phyloP scores from a whole-genome alignment of 2,113 vertebrate species.

The Gila orcuttii region DNA sequence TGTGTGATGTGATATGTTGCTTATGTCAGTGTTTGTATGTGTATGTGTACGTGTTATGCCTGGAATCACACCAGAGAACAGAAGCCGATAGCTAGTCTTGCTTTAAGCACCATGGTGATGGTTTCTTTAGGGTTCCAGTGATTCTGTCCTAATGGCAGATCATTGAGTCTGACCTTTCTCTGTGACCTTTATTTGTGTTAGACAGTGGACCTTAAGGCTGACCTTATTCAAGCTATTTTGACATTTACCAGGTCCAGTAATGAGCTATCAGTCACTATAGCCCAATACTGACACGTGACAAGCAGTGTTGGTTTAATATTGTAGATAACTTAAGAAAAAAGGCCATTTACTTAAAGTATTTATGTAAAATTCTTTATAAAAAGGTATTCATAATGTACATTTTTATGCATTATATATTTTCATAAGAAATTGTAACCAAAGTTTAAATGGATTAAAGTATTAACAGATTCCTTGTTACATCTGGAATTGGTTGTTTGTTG shows the following conservation, averaged over 20 bases:
- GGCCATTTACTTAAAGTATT: no score
- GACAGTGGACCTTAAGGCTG: constrained; percentile 23
- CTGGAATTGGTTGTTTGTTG: no score
- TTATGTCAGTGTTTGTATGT: not conserved
- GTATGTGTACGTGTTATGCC: not conserved
- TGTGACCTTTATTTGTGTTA: constrained; percentile 22
- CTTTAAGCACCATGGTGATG: not conserved
- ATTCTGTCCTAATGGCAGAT: constrained; percentile 30
- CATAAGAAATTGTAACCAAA: no score
- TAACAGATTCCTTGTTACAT: no score
- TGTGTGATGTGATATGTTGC: no score
- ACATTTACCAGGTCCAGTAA: constrained; percentile 30
- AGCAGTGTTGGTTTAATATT: not conserved
- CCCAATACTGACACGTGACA: not conserved
- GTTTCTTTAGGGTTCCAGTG: not conserved
- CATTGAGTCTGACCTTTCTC: constrained; percentile 29
- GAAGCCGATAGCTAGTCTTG: not conserved
- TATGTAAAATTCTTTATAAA: no score
- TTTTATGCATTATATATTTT: no score
- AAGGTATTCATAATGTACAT: no score
- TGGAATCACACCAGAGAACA: not conserved
- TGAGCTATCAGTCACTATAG: constrained; percentile 24
- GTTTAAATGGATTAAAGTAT: no score
- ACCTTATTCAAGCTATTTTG: constrained; percentile 28
- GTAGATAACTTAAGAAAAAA: not conserved